Percentiles rank a stretch among this genome's conserved stretches.
phyloP scores from a whole-genome alignment of 2,888 invertebrate genomes.

The Dione juno region DNA sequence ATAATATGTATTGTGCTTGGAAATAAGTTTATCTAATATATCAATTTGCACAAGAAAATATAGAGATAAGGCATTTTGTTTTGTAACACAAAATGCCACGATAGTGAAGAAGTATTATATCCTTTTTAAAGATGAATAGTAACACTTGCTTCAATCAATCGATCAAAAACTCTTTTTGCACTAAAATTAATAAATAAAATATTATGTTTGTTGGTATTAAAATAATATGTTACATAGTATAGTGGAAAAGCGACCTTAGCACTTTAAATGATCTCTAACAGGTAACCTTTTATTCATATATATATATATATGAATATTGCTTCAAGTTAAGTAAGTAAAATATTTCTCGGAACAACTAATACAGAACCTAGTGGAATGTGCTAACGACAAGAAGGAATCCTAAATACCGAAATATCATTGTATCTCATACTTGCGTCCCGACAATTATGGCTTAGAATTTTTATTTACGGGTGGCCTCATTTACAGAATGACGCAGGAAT shows the following conservation, averaged over 20 bases:
- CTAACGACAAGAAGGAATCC: not conserved
- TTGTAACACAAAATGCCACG: not conserved
- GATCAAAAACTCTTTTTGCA: too few relatives aligned
- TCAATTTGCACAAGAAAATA: conserved; percentile 7
- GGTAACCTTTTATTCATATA: too few relatives aligned
- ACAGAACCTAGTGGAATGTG: not conserved
- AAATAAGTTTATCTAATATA: not conserved
- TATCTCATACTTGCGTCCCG: conserved; percentile 6
- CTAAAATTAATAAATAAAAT: too few relatives aligned
- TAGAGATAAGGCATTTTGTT: conserved; percentile 1
- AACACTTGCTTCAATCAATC: too few relatives aligned
- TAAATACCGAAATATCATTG: not conserved
- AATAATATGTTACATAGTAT: too few relatives aligned
- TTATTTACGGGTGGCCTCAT: conserved; percentile 49
- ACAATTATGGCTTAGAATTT: conserved; percentile 26
- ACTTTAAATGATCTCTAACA: too few relatives aligned
- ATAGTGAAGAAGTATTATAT: not conserved
- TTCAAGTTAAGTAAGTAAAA: not conserved
- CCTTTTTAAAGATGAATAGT: not conserved
- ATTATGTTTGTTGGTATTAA: too few relatives aligned
- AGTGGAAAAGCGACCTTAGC: too few relatives aligned
- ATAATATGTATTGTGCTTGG: not conserved
- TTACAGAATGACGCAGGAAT: conserved; percentile 56
- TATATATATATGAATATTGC: too few relatives aligned
- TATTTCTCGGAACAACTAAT: not conserved